Evolutionary conservation across 2,797 vertebrate species (phyloP), one percentile per base, ranked within the genome.

Genomic region (Phyllotis vaccarum): DNA sequence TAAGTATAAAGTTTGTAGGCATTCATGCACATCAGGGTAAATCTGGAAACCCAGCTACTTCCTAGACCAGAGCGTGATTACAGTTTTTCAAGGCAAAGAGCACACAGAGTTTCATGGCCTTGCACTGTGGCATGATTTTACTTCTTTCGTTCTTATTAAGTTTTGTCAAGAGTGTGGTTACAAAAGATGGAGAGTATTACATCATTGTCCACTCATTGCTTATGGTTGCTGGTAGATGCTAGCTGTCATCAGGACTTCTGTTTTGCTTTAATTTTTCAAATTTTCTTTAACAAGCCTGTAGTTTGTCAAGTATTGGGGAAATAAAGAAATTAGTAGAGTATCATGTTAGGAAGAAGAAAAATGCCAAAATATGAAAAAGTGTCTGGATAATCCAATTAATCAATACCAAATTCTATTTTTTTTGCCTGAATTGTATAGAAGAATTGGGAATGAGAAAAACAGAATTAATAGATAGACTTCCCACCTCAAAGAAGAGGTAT

Each of bases 211-310:
- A 43, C 43, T 34, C 62, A 46, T 68, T 78, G 24, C 56, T 91
- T 43, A 24, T 12, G n/a, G n/a, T 46, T 56, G 60, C 49, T 66
- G 14, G 54, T 64, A 58, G 31, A 43, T 72, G 68, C 3, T 2
- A 95, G 46, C n/a, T 52, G 75, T 49, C 89, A 60, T 85, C 56
- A 74, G 85, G 64, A 89, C 37, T 75, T 17, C 54, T 93, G 24
- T 17, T 81, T 60, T 81, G n/a, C 34, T 68, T 24, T 66, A n/a
- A n/a, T 24, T 79, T 83, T 75, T 49, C 64, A 40, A 6, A 91
- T 46, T 81, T 91, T 16, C 24, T 76, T 92, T 75, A 58, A 66
- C 6, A 94, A 94, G 52, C 4, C n/a, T 92, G 21, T 90, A 34
- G 2, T 91, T 93, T 95, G 8, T 66, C 75, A 91, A 80, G n/a